Base-by-base conservation (phyloP, 1,140 invertebrate species). In the Leptinotarsa undecemlineata region DNA sequence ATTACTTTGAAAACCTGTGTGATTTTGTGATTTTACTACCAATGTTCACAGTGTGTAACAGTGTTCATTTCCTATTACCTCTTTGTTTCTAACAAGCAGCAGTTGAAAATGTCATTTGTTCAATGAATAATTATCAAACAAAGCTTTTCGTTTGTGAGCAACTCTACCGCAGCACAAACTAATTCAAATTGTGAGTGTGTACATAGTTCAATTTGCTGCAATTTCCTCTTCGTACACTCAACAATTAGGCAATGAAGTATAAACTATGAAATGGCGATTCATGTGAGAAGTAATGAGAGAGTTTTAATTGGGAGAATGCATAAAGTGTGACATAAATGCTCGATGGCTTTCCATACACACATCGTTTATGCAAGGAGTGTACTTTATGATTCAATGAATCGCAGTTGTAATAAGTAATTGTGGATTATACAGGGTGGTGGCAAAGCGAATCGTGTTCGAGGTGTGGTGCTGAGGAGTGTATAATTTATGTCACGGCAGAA, bases 191-290 rank as follows among this genome's bases (percentile, higher is more conserved):
- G 6, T 57, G 51, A 15, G n/a, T 57, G 51, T 19, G 51, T 57
- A 57, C 51, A 57, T 57, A 57, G 51, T 57, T 57, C 51, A 57
- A 57, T 57, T 57, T 57, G 51, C 51, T 57, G 51, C 51, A 57
- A 57, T 57, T 57, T 57, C 51, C 51, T 57, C 51, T 57, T 57
- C 17, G 33, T 57, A 19, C n/a, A 19, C 51, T 57, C 51, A 57
- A 57, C 51, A 57, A 57, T 57, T 57, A 57, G 51, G 51, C 51
- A 57, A 57, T 57, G n/a, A 57, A 57, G 51, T 57, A 57, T 57
- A 57, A 57, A 57, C 51, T 14, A 19, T 57, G n/a, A 57, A 57
- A 57, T 57, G 51, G 51, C 17, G 51, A 57, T 57, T 19, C 51
- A 57, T 57, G 51, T 19, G 51, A 57, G 51, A 13, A 57, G n/a